Base-by-base conservation (phyloP, 30 jellyfish, hydroid and myxozoan genomes). In the Aurelia coerulea region DNA sequence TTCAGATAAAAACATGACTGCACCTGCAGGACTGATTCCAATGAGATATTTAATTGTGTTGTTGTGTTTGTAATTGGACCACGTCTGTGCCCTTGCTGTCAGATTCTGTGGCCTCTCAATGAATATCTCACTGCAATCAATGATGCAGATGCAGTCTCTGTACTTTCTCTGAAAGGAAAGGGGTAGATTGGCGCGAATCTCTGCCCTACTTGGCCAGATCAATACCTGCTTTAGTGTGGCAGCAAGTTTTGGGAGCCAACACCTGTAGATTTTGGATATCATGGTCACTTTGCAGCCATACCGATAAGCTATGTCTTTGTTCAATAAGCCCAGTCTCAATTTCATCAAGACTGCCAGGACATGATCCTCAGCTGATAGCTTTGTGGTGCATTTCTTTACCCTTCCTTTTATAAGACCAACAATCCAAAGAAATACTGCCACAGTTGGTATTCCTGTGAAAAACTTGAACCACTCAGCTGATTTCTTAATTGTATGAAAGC, bases 61-160 rank as follows among this genome's bases (percentile, higher is more conserved):
- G n/a, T n/a, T n/a, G n/a, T n/a, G n/a, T n/a, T n/a, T n/a, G n/a
- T n/a, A n/a, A n/a, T n/a, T n/a, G n/a, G n/a, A n/a, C n/a, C n/a
- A n/a, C n/a, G n/a, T 73, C 53, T 73, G 84, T 51, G 84, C 84
- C 5, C 84, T 70, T 73, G 84, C 71, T 6, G 18, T 17, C 71
- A 73, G 31, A 17, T 71, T 32, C 5, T 15, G 19, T 3, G 84
- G 71, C 5, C 71, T 46, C 33, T 73, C 70, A 10, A 88, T 88
- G 62, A 76, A 88, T 8, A 78, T 58, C 31, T 88, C 96, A 19
- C 88, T 68, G 92, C 96, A n/a, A n/a, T n/a, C n/a, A n/a, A n/a
- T n/a, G n/a, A n/a, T n/a, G n/a, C n/a, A n/a, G n/a, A n/a, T n/a
- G n/a, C n/a, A n/a, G n/a, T n/a, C n/a, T n/a, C n/a, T n/a, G n/a